Evolutionary conservation across 1,140 invertebrate genomes (phyloP).

Genomic region (Frieseomelitta varia): DNA sequence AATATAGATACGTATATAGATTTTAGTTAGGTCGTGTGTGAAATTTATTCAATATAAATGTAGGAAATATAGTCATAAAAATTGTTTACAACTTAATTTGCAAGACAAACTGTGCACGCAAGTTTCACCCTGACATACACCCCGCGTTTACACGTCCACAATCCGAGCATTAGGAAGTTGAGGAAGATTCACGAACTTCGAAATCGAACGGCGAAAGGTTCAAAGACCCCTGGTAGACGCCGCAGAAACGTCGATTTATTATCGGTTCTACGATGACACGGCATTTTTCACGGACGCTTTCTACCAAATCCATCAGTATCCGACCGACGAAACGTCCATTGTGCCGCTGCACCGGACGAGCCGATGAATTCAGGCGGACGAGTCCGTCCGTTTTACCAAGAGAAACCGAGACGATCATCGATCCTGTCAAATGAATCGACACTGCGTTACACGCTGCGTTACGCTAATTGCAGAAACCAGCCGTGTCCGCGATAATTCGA

Average conservation of each 20-base stretch:
- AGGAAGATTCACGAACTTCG: no score
- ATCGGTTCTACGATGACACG: neutral
- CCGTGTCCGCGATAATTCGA: conserved; percentile 29
- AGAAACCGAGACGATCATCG: conserved; percentile 52
- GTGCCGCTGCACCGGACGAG: neutral
- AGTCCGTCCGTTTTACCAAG: conserved; percentile 60
- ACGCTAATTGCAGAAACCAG: conserved; percentile 64
- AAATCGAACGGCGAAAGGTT: neutral
- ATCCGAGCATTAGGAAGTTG: no score
- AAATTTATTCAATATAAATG: no score
- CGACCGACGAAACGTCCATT: neutral
- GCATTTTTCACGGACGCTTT: neutral
- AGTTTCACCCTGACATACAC: no score
- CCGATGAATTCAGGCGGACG: neutral
- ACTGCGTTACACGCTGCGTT: conserved; percentile 59
- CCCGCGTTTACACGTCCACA: no score
- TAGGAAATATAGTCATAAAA: no score
- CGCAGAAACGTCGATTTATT: neutral
- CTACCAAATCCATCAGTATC: neutral
- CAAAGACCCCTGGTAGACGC: neutral
- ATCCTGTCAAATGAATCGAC: conserved; percentile 52
- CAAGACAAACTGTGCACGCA: no score
- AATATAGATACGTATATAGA: no score
- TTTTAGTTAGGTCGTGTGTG: no score
- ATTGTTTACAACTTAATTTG: no score